Evolutionary conservation across 1,140 invertebrate genomes (phyloP), one percentile per base, ranked within the genome.

Genomic region (Carcinoscorpius rotundicauda): DNA sequence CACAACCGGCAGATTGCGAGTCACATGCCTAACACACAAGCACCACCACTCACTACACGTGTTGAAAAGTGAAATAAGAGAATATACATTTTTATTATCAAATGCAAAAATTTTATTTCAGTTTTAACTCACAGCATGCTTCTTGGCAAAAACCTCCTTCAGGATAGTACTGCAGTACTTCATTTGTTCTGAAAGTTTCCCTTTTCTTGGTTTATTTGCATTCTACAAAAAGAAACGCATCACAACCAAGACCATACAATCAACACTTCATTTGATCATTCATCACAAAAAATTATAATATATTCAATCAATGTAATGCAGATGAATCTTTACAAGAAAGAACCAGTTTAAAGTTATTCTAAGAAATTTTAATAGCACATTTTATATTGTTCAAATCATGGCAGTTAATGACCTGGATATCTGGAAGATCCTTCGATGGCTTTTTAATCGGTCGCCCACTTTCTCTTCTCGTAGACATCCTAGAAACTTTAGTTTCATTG

Each of bases 371-470:
- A 29, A 2, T 29, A 29, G 29, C 29, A 29, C 29, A 29, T 29
- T 29, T 29, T 29, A 29, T 1, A 29, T 29, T 29, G 0, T 29
- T 1, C 29, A 29, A 29, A 29, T 29, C 0, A 29, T 29, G 29
- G 29, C 29, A 29, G 29, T 29, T 29, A 29, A 29, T 29, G 29
- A 29, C 29, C 29, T 29, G 29, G 29, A 29, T 68, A 69, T 84
- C 82, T 52, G 82, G 80, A 66, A 83, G 73, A 73, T 85, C 83
- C 72, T 83, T 82, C 66, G 81, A 82, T 53, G 87, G 86, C n/a
- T 94, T 95, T 77, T 97, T 98, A 73, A 95, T 92, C 80, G 97
- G 94, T 76, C 95, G 84, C 71, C 91, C 92, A 73, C 93, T 97
- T 81, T 97, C 93, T 77, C 94, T 83, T 73, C 93, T 82, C 59